These are phyloP conservation scores for Mustela nigripes DNA, from an alignment of 2,113 vertebrate genomes.

Conservation along the genomic window DNA sequence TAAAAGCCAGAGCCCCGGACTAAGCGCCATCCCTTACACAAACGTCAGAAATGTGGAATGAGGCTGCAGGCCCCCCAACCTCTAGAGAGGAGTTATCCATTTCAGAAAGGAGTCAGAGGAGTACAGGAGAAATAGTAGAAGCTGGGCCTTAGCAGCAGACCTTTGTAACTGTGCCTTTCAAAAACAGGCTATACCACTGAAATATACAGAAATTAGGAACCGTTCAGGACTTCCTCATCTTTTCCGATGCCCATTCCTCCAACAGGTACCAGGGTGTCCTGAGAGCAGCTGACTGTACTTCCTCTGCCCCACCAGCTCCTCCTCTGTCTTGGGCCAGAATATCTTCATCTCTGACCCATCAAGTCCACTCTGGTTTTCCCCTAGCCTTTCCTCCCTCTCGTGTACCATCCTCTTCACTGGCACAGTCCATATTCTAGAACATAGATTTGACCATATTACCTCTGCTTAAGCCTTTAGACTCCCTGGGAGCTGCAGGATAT, in stretches of 20 bases:
- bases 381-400: background rate
- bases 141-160: background rate
- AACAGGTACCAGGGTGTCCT: background rate
- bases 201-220: background rate
- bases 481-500: background rate
- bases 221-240: background rate
- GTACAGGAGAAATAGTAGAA: background rate
- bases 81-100: background rate
- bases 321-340: background rate
- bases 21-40: background rate
- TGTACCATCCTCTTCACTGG: background rate
- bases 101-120: background rate
- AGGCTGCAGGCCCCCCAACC: background rate
- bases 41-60: background rate
- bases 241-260: background rate
- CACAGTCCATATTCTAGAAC: background rate
- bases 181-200: background rate
- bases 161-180: background rate
- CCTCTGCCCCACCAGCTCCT: background rate
- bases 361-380: background rate
- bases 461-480: background rate
- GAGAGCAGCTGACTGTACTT: background rate
- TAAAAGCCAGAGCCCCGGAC: background rate
- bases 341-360: background rate
- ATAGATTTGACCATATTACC: background rate